A percentile compares a stretch with the other conserved stretches of the same genome.
phyloP scores from a whole-genome alignment of 2,888 invertebrate species.

The Lottia scabra region DNA sequence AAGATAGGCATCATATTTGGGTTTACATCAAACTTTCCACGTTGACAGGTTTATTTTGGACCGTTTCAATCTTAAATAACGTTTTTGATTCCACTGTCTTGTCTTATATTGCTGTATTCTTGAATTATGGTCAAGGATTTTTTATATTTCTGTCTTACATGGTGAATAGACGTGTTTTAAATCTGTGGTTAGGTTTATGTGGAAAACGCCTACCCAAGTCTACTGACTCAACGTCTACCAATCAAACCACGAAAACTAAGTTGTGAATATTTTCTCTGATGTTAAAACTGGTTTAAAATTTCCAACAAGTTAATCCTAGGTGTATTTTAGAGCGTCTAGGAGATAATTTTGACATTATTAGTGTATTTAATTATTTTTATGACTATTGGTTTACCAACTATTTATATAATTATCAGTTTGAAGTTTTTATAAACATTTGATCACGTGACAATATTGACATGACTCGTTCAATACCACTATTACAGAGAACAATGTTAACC shows the following conservation, averaged over 20 bases:
- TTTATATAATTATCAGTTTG: no score
- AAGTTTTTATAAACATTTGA: no score
- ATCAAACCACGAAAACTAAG: neutral
- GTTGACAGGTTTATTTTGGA: conserved; percentile 50
- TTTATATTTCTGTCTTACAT: conserved; percentile 46
- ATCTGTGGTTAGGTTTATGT: conserved; percentile 30
- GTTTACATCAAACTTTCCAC: conserved; percentile 46
- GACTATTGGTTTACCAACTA: no score
- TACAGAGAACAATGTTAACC: no score
- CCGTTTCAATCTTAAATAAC: conserved; percentile 43
- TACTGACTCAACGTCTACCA: neutral
- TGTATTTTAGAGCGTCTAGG: no score
- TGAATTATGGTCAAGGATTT: conserved; percentile 47
- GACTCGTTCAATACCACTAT: no score
- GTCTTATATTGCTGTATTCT: conserved; percentile 36
- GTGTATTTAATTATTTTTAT: no score
- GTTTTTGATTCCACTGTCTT: conserved; percentile 36
- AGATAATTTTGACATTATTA: no score
- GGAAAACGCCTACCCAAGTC: neutral
- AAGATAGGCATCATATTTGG: conserved; percentile 33
- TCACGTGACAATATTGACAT: no score
- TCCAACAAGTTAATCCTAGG: no score
- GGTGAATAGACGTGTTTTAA: conserved; percentile 37
- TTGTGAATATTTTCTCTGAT: no score
- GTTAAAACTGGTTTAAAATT: no score